Evolutionary conservation across 2,797 vertebrate genomes (phyloP).

Genomic region (Typhlichthys eigenmanni): DNA sequence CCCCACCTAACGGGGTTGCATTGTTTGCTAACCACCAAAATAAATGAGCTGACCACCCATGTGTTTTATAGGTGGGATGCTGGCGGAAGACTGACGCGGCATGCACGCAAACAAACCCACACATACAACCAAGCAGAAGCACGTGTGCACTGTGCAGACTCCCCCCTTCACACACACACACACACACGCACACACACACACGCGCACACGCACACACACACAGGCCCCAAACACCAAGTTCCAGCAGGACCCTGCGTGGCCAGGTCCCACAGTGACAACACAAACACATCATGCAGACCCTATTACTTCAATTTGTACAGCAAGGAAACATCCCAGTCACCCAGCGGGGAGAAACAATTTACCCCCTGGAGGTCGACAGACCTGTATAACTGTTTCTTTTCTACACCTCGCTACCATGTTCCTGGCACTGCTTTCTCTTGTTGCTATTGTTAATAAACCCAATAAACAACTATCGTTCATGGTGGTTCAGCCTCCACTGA

Average conservation of each 20-base stretch:
- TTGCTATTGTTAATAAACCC: background rate
- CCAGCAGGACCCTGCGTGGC: conserved; percentile 45
- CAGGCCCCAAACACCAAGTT: background rate
- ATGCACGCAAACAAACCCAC: conserved; percentile 33
- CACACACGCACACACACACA: too few species aligned
- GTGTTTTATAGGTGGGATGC: conserved; percentile 64
- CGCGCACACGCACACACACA: too few species aligned
- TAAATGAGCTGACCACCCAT: conserved; percentile 71
- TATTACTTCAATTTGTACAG: conserved; percentile 49
- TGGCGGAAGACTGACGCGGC: conserved; percentile 42
- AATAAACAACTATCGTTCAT: background rate
- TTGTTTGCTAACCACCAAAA: conserved; percentile 53
- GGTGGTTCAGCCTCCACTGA: background rate
- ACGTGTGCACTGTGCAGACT: background rate
- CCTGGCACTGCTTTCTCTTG: background rate
- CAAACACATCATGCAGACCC: conserved; percentile 49
- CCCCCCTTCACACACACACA: background rate
- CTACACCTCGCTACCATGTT: background rate
- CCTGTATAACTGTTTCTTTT: background rate
- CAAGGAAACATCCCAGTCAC: conserved; percentile 39
- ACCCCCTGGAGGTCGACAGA: conserved; percentile 20
- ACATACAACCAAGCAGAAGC: conserved; percentile 12
- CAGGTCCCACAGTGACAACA: conserved; percentile 47
- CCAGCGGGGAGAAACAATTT: conserved; percentile 39
- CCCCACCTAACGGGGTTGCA: conserved; percentile 43